These are phyloP conservation scores for Agrochola lota DNA, from an alignment of 2,888 invertebrate genomes.

Conservation along the genomic window DNA sequence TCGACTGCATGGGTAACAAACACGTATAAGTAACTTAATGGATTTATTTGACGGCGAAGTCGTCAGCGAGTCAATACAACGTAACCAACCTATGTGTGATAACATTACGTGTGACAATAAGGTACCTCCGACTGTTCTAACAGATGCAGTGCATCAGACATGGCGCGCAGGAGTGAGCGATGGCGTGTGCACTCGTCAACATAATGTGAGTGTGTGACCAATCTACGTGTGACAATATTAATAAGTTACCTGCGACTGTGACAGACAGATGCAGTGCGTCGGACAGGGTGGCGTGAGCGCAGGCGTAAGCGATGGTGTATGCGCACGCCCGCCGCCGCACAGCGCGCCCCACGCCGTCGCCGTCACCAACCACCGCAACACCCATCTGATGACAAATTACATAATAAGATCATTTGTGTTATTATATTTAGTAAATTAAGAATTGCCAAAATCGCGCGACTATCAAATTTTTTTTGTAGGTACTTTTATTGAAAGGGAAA, in stretches of 20 bases:
- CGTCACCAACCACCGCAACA: slow-evolving; percentile 84
- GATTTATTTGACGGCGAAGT: neutral
- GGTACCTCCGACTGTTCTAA: slow-evolving; percentile 95
- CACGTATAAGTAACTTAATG: neutral
- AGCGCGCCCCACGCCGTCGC: slow-evolving; percentile 76
- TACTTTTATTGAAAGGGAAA: neutral
- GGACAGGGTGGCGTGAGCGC: slow-evolving; percentile 93
- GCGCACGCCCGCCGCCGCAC: slow-evolving; percentile 75
- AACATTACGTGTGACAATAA: neutral
- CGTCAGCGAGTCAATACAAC: neutral
- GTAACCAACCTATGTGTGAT: neutral
- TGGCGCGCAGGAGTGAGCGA: slow-evolving; percentile 86
- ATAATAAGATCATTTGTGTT: neutral
- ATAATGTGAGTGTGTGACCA: neutral
- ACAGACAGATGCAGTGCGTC: slow-evolving; percentile 95
- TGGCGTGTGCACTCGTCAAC: slow-evolving; percentile 75
- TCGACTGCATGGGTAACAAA: neutral
- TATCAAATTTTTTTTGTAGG: neutral
- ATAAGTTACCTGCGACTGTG: slow-evolving; percentile 94
- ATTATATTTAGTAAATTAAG: too few species aligned
- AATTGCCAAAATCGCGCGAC: neutral
- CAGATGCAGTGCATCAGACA: slow-evolving; percentile 96
- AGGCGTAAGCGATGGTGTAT: slow-evolving; percentile 80
- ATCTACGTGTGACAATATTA: neutral
- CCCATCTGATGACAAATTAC: slow-evolving; percentile 75